A percentile compares a stretch with the other conserved stretches of the same genome.
phyloP scores from a whole-genome alignment of 2,888 invertebrate species.

The Sicus ferrugineus region DNA sequence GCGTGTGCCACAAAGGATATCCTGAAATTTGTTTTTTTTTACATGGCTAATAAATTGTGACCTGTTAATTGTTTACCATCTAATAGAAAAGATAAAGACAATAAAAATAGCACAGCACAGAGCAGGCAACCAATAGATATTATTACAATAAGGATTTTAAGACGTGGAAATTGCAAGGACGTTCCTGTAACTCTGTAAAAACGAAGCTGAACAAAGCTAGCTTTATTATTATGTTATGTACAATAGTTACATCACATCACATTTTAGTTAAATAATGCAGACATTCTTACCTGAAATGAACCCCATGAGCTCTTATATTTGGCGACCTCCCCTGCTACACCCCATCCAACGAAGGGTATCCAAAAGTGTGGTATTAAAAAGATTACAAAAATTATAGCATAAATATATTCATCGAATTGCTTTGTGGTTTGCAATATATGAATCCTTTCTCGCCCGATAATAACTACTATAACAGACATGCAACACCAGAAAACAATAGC shows the following conservation, averaged over 20 bases:
- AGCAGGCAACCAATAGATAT: constrained; percentile 41
- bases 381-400: constrained; percentile 73
- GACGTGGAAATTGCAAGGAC: constrained; percentile 39
- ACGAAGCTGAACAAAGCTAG: constrained; percentile 33
- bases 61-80: constrained; percentile 33
- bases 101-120: constrained; percentile 40
- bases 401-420: constrained; percentile 76
- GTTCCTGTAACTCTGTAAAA: constrained; percentile 42
- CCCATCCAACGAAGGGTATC: constrained; percentile 75
- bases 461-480: constrained; percentile 68
- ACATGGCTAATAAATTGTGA: neutral
- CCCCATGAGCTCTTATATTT: constrained; percentile 76
- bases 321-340: constrained; percentile 74
- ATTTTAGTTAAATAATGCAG: neutral
- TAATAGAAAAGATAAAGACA: constrained; percentile 39
- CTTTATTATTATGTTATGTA: neutral
- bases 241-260: no score
- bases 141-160: constrained; percentile 37
- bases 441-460: constrained; percentile 71
- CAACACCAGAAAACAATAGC: constrained; percentile 72
- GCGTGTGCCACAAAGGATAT: constrained; percentile 71
- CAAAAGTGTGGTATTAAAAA: constrained; percentile 75
- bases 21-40: no score
- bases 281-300: constrained; percentile 69
- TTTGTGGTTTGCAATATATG: constrained; percentile 70